Evolutionary conservation across 2,888 invertebrate species (phyloP), one percentile per base, ranked within the genome.

Genomic region (Taenaris catops): DNA sequence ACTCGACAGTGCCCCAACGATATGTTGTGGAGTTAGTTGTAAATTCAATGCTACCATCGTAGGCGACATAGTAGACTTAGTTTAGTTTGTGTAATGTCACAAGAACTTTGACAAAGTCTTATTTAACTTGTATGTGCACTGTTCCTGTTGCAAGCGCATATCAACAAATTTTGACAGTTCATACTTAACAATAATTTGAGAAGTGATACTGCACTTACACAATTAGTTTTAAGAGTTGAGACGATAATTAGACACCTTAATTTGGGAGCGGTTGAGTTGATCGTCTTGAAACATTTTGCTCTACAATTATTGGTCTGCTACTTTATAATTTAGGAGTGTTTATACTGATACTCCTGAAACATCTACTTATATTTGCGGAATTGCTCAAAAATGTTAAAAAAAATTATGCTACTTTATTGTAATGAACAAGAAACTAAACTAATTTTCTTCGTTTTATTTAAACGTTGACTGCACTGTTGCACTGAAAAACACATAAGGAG

Each of bases 91-190:
- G n/a, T 67, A 73, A 62, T 73, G 78, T 72, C 66, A 61, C 64
- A 45, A 50, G 51, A 79, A 79, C 66, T 80, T 76, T 53, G 62
- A 55, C 72, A 74, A 79, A 80, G 75, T 80, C 74, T 75, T 78
- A 79, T 80, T 80, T 80, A 78, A 80, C 71, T 78, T 76, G 46
- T 55, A 63, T 53, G 70, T 73, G 66, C 75, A 64, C 68, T 74
- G 78, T 78, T 74, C 80, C 76, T 68, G 68, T 69, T 67, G 63
- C 62, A 59, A 70, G 79, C 78, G 64, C 78, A 72, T 66, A 71
- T 76, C 67, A 72, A 76, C 74, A 72, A 74, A 81, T 78, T 81
- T 78, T 78, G 75, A 76, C 75, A 75, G 71, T 60, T 61, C 66
- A 49, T 57, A 64, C 56, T 61, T 60, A 53, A 48, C 61, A 63